Percentiles rank a stretch among this genome's conserved stretches.
phyloP scores from a whole-genome alignment of 2,888 invertebrate genomes.

The Calameuta pallipes region DNA sequence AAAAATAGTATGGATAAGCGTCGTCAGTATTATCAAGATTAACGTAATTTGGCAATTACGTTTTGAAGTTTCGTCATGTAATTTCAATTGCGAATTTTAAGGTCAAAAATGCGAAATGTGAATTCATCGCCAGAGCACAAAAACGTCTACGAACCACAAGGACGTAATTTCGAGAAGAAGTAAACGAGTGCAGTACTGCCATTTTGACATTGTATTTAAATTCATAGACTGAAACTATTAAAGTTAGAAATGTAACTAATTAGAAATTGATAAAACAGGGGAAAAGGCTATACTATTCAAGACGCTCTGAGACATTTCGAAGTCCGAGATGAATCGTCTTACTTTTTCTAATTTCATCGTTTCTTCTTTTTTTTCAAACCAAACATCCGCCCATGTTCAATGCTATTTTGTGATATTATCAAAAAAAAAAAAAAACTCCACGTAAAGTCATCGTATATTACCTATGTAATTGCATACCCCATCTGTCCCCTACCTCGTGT shows the following conservation, averaged over 20 bases:
- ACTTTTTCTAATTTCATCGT: background rate
- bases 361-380: slow-evolving; percentile 23
- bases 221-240: slow-evolving; percentile 51
- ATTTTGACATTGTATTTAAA: slow-evolving; percentile 48
- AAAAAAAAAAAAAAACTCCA: background rate
- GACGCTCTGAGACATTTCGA: background rate
- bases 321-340: background rate
- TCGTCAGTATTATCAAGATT: background rate
- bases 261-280: slow-evolving; percentile 13
- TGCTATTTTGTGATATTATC: slow-evolving; percentile 42
- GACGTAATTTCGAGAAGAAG: background rate
- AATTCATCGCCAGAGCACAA: background rate
- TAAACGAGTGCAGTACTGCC: slow-evolving; percentile 40
- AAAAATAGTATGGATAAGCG: background rate
- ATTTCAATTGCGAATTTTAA: background rate
- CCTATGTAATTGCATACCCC: background rate
- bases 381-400: slow-evolving; percentile 30
- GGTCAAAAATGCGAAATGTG: background rate
- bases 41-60: background rate
- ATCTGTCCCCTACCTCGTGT: slow-evolving; percentile 5
- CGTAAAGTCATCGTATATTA: background rate
- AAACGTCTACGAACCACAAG: background rate
- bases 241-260: slow-evolving; percentile 45
- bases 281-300: slow-evolving; percentile 6
- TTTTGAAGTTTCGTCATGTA: background rate